Evolutionary conservation across 2,888 invertebrate genomes (phyloP).

Genomic region (Eilema caniola): DNA sequence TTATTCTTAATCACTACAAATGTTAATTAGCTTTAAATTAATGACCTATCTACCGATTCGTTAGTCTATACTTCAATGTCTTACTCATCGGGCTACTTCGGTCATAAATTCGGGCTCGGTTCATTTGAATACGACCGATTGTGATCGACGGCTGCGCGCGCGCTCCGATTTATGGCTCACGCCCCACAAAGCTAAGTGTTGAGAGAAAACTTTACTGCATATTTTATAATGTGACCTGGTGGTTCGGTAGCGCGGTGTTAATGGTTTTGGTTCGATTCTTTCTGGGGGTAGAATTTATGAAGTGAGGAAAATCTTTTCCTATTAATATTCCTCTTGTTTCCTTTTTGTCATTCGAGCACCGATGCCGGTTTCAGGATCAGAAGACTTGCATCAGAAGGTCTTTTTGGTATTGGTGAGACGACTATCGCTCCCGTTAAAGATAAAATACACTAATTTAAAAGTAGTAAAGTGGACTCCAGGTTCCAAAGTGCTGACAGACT

Average conservation of each 20-base stretch:
- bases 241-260: slow-evolving; percentile 14
- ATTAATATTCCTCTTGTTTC: no score
- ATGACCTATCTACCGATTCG: slow-evolving; percentile 29
- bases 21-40: slow-evolving; percentile 16
- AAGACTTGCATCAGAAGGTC: no score
- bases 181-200: slow-evolving; percentile 49
- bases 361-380: no score
- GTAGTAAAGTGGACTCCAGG: no score
- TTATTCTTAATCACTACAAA: slow-evolving; percentile 9
- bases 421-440: no score
- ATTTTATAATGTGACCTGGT: slow-evolving; percentile 8
- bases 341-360: no score
- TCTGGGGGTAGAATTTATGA: background rate
- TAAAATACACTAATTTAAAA: no score
- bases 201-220: slow-evolving; percentile 28
- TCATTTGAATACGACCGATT: slow-evolving; percentile 84
- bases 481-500: no score
- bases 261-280: slow-evolving; percentile 1
- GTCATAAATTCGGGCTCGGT: slow-evolving; percentile 78
- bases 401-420: no score
- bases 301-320: background rate
- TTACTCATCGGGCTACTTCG: slow-evolving; percentile 72
- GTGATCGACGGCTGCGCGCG: slow-evolving; percentile 78
- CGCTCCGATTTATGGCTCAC: slow-evolving; percentile 63
- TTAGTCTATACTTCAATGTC: slow-evolving; percentile 65